These are phyloP conservation scores for Dysmachus trigonus DNA, from an alignment of 2,888 invertebrate species.

Conservation along the genomic window DNA sequence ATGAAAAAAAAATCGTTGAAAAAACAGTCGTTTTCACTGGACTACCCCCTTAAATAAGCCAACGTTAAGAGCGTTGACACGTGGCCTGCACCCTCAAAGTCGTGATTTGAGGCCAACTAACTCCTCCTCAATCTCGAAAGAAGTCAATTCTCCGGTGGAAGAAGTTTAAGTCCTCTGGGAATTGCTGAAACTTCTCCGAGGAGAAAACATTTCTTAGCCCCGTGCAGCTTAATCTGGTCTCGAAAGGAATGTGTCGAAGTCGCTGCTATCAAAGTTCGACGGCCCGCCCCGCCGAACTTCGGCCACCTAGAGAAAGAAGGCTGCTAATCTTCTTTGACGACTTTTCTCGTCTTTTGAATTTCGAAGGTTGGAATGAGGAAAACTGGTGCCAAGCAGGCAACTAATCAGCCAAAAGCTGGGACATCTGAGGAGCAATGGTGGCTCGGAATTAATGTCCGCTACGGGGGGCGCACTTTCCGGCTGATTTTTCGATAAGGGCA, in stretches of 20 bases:
- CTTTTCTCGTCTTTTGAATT: neutral
- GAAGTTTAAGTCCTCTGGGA: neutral
- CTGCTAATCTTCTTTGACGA: neutral
- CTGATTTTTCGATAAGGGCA: slow-evolving; percentile 21
- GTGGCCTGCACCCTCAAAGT: neutral
- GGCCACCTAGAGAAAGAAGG: neutral
- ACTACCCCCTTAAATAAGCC: neutral
- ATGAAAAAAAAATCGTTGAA: too few species aligned
- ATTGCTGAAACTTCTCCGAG: neutral
- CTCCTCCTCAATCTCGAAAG: neutral
- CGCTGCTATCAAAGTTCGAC: slow-evolving; percentile 1
- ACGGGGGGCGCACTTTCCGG: neutral
- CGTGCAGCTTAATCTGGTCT: neutral
- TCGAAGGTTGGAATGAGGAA: neutral
- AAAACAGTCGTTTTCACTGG: too few species aligned
- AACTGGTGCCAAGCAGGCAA: neutral
- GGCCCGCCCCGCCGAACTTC: neutral
- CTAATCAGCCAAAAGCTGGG: neutral
- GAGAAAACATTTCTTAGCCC: neutral
- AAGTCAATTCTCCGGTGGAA: neutral
- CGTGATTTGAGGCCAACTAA: neutral
- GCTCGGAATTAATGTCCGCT: neutral
- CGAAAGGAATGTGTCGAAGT: neutral
- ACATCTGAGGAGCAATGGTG: neutral
- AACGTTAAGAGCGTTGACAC: neutral